Base-by-base conservation (phyloP, 2,888 invertebrate species). In the Leptinotarsa tumamoca region DNA sequence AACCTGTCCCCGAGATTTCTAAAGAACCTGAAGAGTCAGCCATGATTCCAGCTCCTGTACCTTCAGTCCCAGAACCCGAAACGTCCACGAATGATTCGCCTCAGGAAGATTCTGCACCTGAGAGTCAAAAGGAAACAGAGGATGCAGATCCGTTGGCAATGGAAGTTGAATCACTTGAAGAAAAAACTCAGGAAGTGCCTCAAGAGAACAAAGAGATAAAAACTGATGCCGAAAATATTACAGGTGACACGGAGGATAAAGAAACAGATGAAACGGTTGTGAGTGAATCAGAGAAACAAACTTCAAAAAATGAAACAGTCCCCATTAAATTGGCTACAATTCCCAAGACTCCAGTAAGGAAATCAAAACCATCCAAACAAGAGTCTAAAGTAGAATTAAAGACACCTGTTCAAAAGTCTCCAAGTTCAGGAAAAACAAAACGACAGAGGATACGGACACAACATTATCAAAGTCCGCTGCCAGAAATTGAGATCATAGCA, bases 391-490 rank as follows among this genome's bases (percentile, higher is more conserved):
- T 79, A 43, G 83, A 74, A 80, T 86, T 50, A 83, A 87, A 78
- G 79, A 86, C 79, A 51, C 70, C 81, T 17, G 72, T 80, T 85
- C 89, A 78, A 74, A 86, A 84, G 89, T 91, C 82, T 76, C 90
- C 76, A 1, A 76, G 72, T 52, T 76, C 81, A 4, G 82, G 82
- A 51, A 87, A 78, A 84, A 89, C 90, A 18, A 92, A 92, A 84
- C 87, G 92, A 81, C 90, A 90, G 78, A 89, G 93, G 72, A 90
- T 91, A 27, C 92, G 93, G 89, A 94, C 94, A 21, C 95, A 95
- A 85, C 92, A 94, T 15, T 96, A 95, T 89, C 96, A 96, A 87
- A 94, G 95, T 79, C 95, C 95, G 0, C 89, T 95, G 52, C 94
- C 95, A 0, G 95, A 95, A 87, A 89, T 95, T 73, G 92, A 94